Percentiles rank a stretch among this genome's conserved stretches.
phyloP scores from a whole-genome alignment of 2,797 vertebrate species.

The Phyllotis vaccarum region DNA sequence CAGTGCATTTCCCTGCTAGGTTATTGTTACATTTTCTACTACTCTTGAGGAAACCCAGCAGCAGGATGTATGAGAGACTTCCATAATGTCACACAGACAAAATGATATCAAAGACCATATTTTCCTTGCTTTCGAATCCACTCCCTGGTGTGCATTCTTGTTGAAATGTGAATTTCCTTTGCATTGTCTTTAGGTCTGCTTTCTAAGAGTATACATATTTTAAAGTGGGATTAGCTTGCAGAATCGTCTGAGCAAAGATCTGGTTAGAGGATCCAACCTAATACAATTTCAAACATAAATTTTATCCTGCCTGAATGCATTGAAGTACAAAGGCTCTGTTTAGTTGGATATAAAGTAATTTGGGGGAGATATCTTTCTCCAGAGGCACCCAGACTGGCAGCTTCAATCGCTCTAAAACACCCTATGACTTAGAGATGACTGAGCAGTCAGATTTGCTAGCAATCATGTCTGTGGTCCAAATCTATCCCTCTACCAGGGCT shows the following conservation, averaged over 20 bases:
- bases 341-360: slow-evolving; percentile 50
- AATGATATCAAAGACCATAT: background rate
- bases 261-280: slow-evolving; percentile 43
- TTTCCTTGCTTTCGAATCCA: background rate
- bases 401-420: slow-evolving; percentile 76
- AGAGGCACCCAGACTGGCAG: slow-evolving; percentile 50
- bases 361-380: slow-evolving; percentile 71
- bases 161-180: slow-evolving; percentile 55
- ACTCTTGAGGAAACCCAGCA: background rate
- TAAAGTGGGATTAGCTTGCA: slow-evolving; percentile 54
- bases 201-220: slow-evolving; percentile 59
- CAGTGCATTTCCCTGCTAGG: background rate
- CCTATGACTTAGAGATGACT: slow-evolving; percentile 75
- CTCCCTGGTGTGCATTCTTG: background rate
- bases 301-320: slow-evolving; percentile 52
- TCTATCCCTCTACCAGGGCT: slow-evolving; percentile 75
- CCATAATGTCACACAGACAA: background rate
- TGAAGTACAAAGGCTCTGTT: slow-evolving; percentile 31
- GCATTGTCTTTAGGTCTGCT: slow-evolving; percentile 4
- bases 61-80: background rate
- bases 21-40: background rate
- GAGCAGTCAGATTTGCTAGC: slow-evolving; percentile 69
- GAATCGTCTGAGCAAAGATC: background rate
- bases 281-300: slow-evolving; percentile 56
- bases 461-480: slow-evolving; percentile 77